Conservation (phyloP, 2,113 vertebrate species). For the Mola mola region DNA sequence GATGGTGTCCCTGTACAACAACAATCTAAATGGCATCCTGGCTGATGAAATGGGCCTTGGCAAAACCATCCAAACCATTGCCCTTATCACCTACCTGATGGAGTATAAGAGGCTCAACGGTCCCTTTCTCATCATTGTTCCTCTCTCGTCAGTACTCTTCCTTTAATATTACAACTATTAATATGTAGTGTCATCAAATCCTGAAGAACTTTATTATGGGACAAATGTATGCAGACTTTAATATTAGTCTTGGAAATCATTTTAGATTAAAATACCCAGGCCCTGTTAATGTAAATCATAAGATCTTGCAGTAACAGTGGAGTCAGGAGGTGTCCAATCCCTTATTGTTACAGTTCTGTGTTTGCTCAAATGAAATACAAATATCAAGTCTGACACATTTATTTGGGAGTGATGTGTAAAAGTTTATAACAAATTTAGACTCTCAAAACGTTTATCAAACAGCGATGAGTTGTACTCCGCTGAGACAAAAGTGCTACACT, state of each 20-base stretch:
- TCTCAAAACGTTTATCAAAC: not conserved
- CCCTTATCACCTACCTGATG: slow-evolving; percentile 98
- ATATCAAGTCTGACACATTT: not conserved
- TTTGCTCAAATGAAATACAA: not conserved
- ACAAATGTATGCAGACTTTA: no score
- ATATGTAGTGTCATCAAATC: not conserved
- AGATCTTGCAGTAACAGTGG: no score
- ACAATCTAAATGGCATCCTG: slow-evolving; percentile 97
- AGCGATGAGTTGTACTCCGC: not conserved
- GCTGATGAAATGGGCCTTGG: slow-evolving; percentile 98
- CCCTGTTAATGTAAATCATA: no score
- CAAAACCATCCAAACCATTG: slow-evolving; percentile 99
- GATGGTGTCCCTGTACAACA: slow-evolving; percentile 99
- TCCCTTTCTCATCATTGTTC: slow-evolving; percentile 97
- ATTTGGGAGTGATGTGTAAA: not conserved
- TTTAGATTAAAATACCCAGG: no score
- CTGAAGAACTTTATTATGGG: not conserved
- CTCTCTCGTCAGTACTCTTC: slow-evolving; percentile 91
- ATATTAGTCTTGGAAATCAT: no score
- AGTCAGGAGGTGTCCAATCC: not conserved
- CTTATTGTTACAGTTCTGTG: not conserved
- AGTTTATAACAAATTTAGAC: not conserved
- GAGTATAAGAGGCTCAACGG: slow-evolving; percentile 97
- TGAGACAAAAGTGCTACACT: no score
- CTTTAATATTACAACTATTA: not conserved